phyloP scores from a whole-genome alignment of 2,888 invertebrate species.

The Steromphala cineraria region DNA sequence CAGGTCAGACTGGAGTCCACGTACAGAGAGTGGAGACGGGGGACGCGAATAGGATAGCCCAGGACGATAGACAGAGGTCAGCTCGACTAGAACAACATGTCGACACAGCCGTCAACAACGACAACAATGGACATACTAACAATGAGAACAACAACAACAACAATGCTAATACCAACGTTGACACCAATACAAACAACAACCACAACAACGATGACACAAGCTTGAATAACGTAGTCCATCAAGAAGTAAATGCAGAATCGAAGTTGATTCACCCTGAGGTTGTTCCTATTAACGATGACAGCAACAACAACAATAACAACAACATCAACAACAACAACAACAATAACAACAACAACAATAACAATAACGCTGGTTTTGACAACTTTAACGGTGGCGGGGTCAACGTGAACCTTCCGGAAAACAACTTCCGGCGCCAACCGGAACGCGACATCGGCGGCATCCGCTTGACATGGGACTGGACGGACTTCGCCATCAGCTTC shows the following conservation, averaged over 20 bases:
- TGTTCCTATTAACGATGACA: background rate
- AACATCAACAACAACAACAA: background rate
- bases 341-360: background rate
- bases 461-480: constrained; percentile 64
- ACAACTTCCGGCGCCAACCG: constrained; percentile 17
- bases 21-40: background rate
- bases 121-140: background rate
- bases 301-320: background rate
- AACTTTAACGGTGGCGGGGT: background rate
- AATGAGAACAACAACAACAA: background rate
- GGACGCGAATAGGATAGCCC: background rate
- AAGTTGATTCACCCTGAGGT: background rate
- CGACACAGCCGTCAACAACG: background rate
- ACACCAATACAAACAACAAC: background rate
- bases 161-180: background rate
- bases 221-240: background rate
- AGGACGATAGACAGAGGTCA: constrained; percentile 7
- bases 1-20: background rate
- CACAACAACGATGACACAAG: too few relatives aligned
- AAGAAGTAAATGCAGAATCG: background rate
- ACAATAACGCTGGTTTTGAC: background rate
- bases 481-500: constrained; percentile 66
- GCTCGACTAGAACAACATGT: background rate
- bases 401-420: background rate
- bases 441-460: constrained; percentile 36